phyloP scores from a whole-genome alignment of 53 echinoderm and acorn worm species.

The Astropecten irregularis region DNA sequence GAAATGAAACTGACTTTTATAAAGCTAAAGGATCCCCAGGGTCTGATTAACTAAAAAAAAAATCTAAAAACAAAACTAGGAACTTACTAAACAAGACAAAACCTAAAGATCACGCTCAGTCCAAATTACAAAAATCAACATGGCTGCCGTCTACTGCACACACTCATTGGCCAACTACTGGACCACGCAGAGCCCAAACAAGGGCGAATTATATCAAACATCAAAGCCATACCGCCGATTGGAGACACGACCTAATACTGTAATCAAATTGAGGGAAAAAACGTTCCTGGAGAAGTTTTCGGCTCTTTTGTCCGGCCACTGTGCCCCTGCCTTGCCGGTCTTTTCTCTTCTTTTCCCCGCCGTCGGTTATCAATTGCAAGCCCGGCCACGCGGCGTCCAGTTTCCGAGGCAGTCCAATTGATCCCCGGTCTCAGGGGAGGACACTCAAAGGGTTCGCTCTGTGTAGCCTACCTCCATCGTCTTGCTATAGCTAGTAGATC shows the following conservation, averaged over 20 bases:
- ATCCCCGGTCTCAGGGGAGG: constrained; percentile 11
- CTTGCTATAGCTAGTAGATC: too few species aligned
- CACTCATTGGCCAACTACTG: too few species aligned
- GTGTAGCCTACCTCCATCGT: too few species aligned
- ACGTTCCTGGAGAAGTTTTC: constrained; percentile 42
- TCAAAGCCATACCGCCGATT: constrained; percentile 56
- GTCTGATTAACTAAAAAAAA: too few species aligned
- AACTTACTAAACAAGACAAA: too few species aligned
- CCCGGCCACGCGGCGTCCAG: neutral
- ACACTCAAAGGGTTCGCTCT: too few species aligned
- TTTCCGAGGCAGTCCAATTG: neutral
- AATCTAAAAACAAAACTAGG: too few species aligned
- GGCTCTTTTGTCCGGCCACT: constrained; percentile 15
- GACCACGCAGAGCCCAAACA: too few species aligned
- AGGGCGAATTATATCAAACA: constrained; percentile 35
- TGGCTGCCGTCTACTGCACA: neutral
- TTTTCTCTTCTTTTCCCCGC: too few species aligned
- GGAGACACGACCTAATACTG: constrained; percentile 58
- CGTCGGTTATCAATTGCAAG: neutral
- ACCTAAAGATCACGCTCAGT: too few species aligned
- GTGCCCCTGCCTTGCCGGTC: neutral
- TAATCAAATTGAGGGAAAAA: constrained; percentile 72
- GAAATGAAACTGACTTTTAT: too few species aligned
- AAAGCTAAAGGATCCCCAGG: too few species aligned
- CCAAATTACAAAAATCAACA: constrained; percentile 3